A percentile compares a stretch with the other conserved stretches of the same genome.
Conservation (phyloP, 1,140 invertebrate genomes). For the Drosophila virilis region DNA sequence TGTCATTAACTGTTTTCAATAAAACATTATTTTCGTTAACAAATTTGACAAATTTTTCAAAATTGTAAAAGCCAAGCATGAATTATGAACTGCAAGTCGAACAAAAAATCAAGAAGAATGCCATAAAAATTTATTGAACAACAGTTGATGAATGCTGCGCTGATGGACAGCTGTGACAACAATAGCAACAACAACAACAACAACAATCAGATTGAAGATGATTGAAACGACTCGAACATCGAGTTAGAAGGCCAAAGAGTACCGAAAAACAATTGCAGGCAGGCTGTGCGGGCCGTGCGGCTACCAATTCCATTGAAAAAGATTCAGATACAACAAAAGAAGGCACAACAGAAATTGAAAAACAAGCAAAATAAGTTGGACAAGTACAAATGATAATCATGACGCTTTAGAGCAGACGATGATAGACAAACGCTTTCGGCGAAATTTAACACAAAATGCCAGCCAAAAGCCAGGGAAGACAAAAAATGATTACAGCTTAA, state of each 20-base stretch:
- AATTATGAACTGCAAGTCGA: conserved; percentile 1
- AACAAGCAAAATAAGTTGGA: conserved; percentile 17
- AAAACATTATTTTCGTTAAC: conserved; percentile 11
- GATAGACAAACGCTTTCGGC: conserved; percentile 74
- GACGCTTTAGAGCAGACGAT: conserved; percentile 47
- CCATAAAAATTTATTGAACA: conserved; percentile 15
- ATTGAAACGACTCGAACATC: conserved; percentile 24
- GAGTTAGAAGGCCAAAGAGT: conserved; percentile 31
- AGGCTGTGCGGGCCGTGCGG: background rate
- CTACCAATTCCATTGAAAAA: conserved; percentile 29
- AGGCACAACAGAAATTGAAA: conserved; percentile 36
- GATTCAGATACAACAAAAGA: conserved; percentile 10
- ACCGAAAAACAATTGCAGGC: conserved; percentile 13
- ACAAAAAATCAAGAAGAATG: conserved; percentile 22
- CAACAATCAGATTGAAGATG: conserved; percentile 12
- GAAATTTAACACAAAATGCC: conserved; percentile 68
- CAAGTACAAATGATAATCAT: conserved; percentile 59
- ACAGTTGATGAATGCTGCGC: conserved; percentile 6
- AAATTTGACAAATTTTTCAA: conserved; percentile 21
- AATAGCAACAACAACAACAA: conserved; percentile 1
- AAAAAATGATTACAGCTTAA: conserved; percentile 29
- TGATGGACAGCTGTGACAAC: conserved; percentile 14
- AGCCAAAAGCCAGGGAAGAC: conserved; percentile 23
- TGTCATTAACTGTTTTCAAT: conserved; percentile 5
- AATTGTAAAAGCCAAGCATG: conserved; percentile 6